These are phyloP conservation scores for Laterallus jamaicensis DNA, from an alignment of 2,113 vertebrate species.

Conservation along the genomic window DNA sequence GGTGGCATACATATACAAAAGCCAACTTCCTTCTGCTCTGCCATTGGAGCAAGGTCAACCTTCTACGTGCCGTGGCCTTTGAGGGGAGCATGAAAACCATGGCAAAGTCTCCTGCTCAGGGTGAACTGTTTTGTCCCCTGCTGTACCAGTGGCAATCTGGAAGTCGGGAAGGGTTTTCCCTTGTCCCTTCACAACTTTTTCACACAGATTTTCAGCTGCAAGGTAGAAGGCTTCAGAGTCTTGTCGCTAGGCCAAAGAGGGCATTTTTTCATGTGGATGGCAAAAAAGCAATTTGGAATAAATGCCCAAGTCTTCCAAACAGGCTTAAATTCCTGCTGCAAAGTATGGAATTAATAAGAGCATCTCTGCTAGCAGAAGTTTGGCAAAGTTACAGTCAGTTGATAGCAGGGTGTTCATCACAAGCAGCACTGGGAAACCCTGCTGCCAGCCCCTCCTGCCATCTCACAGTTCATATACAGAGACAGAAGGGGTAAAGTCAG, in stretches of 20 bases:
- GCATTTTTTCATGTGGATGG: not conserved
- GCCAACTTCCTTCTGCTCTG: not conserved
- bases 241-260: not conserved
- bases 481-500: not conserved
- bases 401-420: not conserved
- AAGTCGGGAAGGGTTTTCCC: not conserved
- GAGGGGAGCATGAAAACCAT: not conserved
- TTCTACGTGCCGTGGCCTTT: not conserved
- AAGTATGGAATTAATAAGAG: not conserved
- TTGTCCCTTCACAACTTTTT: not conserved
- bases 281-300: not conserved
- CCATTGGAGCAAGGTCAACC: not conserved
- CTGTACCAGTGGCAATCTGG: not conserved
- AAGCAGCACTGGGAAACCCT: not conserved
- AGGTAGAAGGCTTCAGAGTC: not conserved
- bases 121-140: not conserved
- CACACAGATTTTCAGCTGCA: not conserved
- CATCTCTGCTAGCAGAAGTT: not conserved
- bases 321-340: not conserved
- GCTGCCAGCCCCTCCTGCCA: slow-evolving; percentile 5
- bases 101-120: not conserved
- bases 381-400: slow-evolving; percentile 31
- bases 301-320: not conserved
- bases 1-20: not conserved
- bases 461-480: not conserved